These are phyloP conservation scores for Ennomos fuscantarius DNA, from an alignment of 2,888 invertebrate genomes.

Conservation along the genomic window DNA sequence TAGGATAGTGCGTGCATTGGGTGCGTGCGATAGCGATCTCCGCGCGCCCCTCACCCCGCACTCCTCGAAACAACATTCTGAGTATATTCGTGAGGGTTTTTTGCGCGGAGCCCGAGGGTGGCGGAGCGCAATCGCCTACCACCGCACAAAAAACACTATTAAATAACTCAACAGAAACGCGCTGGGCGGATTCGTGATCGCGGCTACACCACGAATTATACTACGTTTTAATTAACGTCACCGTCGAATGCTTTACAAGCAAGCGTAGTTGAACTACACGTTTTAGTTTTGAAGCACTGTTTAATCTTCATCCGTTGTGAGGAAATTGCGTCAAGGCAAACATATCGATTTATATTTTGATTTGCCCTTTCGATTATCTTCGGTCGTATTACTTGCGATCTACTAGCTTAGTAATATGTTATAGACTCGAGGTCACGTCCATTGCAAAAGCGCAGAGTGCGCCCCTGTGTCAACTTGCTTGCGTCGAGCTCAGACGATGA, in stretches of 20 bases:
- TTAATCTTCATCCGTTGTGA: conserved; percentile 15
- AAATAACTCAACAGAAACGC: conserved; percentile 79
- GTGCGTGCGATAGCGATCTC: conserved; percentile 85
- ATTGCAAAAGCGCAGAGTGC: conserved; percentile 46
- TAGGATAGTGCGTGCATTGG: conserved; percentile 83
- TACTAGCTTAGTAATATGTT: conserved; percentile 1
- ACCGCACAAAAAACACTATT: conserved; percentile 82
- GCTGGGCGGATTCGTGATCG: conserved; percentile 80
- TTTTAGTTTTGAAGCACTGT: conserved; percentile 10
- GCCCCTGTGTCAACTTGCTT: conserved; percentile 66
- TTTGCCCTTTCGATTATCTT: conserved; percentile 21
- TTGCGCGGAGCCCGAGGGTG: conserved; percentile 83
- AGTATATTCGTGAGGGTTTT: conserved; percentile 82
- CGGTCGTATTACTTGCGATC: conserved; percentile 4
- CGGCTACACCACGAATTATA: conserved; percentile 73
- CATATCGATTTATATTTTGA: conserved; percentile 10
- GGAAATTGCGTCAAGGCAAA: conserved; percentile 24
- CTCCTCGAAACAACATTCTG: conserved; percentile 79
- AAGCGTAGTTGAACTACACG: conserved; percentile 15
- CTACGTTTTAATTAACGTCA: conserved; percentile 78
- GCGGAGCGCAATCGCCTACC: conserved; percentile 80
- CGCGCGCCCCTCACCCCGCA: conserved; percentile 64
- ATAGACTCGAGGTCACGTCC: conserved; percentile 1
- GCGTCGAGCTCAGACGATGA: conserved; percentile 50
- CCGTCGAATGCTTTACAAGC: conserved; percentile 57